phyloP scores from a whole-genome alignment of 1,140 invertebrate genomes.

The Medauroidea extradentata region DNA sequence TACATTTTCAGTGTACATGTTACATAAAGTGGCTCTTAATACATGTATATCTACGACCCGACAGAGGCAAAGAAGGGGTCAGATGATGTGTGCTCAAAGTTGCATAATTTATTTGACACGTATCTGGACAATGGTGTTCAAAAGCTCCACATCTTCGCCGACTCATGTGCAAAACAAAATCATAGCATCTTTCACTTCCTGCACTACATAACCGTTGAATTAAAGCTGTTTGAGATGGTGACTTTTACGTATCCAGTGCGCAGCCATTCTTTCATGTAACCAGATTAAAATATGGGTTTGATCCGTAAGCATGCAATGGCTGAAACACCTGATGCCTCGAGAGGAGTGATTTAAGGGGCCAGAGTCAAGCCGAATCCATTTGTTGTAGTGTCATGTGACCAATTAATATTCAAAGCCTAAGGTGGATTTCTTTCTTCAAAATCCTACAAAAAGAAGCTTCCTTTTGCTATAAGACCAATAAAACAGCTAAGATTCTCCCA shows the following conservation, averaged over 20 bases:
- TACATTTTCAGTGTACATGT: too few species aligned
- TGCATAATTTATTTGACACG: constrained; percentile 26
- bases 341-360: too few species aligned
- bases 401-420: too few species aligned
- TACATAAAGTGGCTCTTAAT: too few species aligned
- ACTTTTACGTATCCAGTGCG: constrained; percentile 21
- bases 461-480: too few species aligned
- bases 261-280: constrained; percentile 28
- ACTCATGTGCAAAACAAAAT: constrained; percentile 29
- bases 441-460: too few species aligned
- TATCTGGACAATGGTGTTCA: constrained; percentile 16
- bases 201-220: constrained; percentile 21
- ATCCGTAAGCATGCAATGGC: constrained; percentile 13
- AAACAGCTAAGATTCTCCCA: too few species aligned
- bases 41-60: constrained; percentile 15
- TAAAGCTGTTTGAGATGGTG: neutral
- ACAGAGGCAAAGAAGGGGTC: constrained; percentile 25
- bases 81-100: constrained; percentile 25
- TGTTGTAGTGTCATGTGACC: too few species aligned
- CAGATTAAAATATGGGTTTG: constrained; percentile 23
- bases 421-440: too few species aligned
- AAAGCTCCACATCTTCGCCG: constrained; percentile 25
- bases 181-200: constrained; percentile 18
- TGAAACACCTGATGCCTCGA: constrained; percentile 3
- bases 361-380: too few species aligned